Conservation (phyloP, 2,797 vertebrate species). For the Muraenolepis orangiensis region DNA sequence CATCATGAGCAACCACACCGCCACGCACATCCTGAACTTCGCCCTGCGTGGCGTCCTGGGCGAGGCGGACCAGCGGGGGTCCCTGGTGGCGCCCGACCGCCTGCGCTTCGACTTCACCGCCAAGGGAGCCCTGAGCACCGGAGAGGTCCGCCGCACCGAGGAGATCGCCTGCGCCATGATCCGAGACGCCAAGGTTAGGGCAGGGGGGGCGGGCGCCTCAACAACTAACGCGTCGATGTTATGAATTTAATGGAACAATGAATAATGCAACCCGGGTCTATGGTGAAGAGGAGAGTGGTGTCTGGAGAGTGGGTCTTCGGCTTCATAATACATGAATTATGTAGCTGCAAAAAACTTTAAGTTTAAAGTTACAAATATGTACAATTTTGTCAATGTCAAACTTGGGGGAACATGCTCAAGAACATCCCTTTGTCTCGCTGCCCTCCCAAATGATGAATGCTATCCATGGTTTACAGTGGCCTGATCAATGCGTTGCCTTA, state of each 20-base stretch:
- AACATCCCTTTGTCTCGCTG: not conserved
- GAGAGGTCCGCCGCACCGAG: slow-evolving; percentile 85
- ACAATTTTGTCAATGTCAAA: no score
- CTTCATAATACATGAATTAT: not conserved
- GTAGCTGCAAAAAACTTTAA: not conserved
- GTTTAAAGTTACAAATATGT: not conserved
- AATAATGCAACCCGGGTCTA: not conserved
- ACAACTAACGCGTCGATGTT: no score
- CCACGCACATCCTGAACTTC: slow-evolving; percentile 96
- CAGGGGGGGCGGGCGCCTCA: no score
- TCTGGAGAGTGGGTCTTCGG: not conserved
- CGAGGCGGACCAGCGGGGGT: slow-evolving; percentile 94
- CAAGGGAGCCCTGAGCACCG: slow-evolving; percentile 88
- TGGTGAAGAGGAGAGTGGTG: not conserved
- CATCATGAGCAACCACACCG: slow-evolving; percentile 97
- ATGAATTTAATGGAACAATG: not conserved
- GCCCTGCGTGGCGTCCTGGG: slow-evolving; percentile 88
- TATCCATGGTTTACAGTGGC: not conserved
- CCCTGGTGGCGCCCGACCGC: slow-evolving; percentile 89
- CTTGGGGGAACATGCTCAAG: not conserved
- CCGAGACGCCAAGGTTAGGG: slow-evolving; percentile 90
- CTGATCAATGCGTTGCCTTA: no score
- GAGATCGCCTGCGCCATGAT: slow-evolving; percentile 85
- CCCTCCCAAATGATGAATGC: not conserved
- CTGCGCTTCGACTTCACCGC: slow-evolving; percentile 96